These are phyloP conservation scores for Pimephales promelas DNA, from an alignment of 2,113 vertebrate species.

Conservation along the genomic window DNA sequence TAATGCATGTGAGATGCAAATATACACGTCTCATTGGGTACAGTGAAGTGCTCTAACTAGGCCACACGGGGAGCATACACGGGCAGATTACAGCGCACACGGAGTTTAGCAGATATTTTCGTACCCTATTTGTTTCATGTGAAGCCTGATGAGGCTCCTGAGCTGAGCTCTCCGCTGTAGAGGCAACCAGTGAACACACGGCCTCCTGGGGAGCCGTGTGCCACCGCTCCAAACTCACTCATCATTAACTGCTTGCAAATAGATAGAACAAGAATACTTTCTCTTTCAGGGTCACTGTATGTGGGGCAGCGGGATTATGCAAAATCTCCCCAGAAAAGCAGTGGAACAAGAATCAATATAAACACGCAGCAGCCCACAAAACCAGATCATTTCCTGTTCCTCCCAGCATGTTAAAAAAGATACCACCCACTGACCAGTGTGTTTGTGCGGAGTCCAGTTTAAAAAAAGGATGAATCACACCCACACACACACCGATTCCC, in stretches of 20 bases:
- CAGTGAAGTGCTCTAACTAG: constrained; percentile 34
- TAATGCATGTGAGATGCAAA: constrained; percentile 28
- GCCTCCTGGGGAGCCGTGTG: constrained; percentile 28
- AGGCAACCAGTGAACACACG: constrained; percentile 9
- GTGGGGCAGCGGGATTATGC: constrained; percentile 29
- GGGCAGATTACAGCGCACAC: constrained; percentile 16
- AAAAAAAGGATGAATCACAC: constrained; percentile 38
- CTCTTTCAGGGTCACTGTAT: constrained; percentile 42
- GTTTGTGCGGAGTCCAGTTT: neutral
- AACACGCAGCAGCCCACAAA: neutral
- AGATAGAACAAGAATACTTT: constrained; percentile 35
- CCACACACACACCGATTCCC: constrained; percentile 33
- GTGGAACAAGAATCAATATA: neutral
- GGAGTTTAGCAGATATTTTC: constrained; percentile 37
- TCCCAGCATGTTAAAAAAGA: neutral
- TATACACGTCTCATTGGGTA: constrained; percentile 7
- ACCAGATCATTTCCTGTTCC: neutral
- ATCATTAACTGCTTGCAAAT: constrained; percentile 40
- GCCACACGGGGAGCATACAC: constrained; percentile 45
- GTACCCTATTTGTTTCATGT: constrained; percentile 46
- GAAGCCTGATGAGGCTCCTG: constrained; percentile 38
- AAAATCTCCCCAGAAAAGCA: constrained; percentile 18
- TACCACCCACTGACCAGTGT: constrained; percentile 35
- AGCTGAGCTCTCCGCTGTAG: neutral
- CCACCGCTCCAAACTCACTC: constrained; percentile 35